A percentile compares a stretch with the other conserved stretches of the same genome.
These are phyloP conservation scores for Gibbula magus DNA, from an alignment of 2,888 invertebrate genomes.

Conservation along the genomic window DNA sequence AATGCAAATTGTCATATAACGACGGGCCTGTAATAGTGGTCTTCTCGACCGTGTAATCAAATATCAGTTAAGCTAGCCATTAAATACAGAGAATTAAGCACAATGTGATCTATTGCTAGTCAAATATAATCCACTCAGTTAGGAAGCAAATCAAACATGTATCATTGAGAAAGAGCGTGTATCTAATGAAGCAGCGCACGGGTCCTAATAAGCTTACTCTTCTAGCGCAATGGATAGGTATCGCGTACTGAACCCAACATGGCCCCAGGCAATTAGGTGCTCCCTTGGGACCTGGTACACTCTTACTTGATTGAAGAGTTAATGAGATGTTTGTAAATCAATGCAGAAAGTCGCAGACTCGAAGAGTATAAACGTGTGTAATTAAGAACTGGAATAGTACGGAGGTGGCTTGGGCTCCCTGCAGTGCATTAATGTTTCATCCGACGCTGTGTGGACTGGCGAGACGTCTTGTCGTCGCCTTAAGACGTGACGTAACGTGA, in stretches of 20 bases:
- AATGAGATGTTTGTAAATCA: conserved; percentile 13
- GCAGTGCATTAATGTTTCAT: background rate
- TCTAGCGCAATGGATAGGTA: background rate
- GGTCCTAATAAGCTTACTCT: background rate
- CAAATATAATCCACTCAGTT: background rate
- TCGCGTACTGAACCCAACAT: background rate
- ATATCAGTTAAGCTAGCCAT: too few relatives aligned
- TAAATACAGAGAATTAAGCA: too few relatives aligned
- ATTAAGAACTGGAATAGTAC: background rate
- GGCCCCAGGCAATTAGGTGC: background rate
- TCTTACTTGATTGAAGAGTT: background rate
- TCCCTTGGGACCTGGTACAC: background rate
- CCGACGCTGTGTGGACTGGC: too few relatives aligned
- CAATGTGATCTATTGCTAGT: too few relatives aligned
- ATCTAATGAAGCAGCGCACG: background rate
- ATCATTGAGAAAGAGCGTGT: background rate
- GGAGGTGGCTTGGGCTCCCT: background rate
- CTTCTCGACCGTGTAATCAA: too few relatives aligned
- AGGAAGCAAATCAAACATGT: background rate
- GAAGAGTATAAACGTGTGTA: background rate
- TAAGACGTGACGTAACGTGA: too few relatives aligned
- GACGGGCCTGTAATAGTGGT: too few relatives aligned
- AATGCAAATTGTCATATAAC: too few relatives aligned
- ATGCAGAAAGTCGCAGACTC: background rate
- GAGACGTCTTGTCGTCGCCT: too few relatives aligned